Evolutionary conservation across 2,797 vertebrate genomes (phyloP).

Genomic region (Tragopan temminckii): DNA sequence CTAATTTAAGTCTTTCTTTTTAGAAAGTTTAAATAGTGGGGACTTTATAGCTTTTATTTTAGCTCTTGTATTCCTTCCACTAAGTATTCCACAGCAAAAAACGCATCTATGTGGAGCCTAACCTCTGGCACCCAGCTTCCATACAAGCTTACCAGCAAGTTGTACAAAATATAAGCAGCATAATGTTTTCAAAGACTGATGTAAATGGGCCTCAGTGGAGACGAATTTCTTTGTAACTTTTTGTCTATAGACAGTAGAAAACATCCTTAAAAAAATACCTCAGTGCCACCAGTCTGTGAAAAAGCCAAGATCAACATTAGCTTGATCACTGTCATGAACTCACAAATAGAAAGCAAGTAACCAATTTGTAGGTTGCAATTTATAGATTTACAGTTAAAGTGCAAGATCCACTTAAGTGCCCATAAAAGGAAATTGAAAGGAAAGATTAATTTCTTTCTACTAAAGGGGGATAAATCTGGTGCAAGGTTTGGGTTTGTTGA

Average conservation of each 20-base stretch:
- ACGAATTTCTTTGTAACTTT: neutral
- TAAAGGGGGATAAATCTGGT: neutral
- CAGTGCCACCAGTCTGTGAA: neutral
- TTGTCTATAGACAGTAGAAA: neutral
- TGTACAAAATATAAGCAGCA: neutral
- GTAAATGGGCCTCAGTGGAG: neutral
- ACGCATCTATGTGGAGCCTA: neutral
- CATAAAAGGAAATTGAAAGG: slow-evolving; percentile 5
- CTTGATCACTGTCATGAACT: neutral
- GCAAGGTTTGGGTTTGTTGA: neutral
- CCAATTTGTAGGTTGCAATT: neutral
- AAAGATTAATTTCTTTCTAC: neutral
- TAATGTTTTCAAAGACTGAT: neutral
- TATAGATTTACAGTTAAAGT: neutral
- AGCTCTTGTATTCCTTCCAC: neutral
- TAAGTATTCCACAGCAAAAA: neutral
- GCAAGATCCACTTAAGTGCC: neutral
- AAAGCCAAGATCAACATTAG: neutral
- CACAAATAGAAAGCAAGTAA: neutral
- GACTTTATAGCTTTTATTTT: neutral
- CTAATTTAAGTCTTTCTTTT: neutral
- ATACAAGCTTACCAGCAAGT: neutral
- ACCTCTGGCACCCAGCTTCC: neutral
- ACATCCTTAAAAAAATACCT: neutral
- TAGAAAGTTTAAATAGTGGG: neutral